A percentile compares a stretch with the other conserved stretches of the same genome.
Conservation (phyloP, 2,888 invertebrate genomes). For the Electrophaes corylata region DNA sequence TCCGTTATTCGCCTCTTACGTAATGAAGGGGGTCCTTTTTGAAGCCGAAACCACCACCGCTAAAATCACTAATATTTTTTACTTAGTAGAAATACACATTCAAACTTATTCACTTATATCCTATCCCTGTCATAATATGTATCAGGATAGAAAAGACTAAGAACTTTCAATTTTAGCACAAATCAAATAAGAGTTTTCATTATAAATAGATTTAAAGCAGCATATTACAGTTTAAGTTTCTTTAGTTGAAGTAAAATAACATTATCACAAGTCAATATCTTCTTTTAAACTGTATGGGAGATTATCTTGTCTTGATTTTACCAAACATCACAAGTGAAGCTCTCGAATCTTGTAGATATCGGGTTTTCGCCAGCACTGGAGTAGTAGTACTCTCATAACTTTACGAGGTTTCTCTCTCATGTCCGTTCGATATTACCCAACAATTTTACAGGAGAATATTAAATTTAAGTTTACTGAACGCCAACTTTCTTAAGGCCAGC, state of each 20-base stretch:
- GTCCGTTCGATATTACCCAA: slow-evolving; percentile 19
- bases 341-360: slow-evolving; percentile 12
- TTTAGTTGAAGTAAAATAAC: neutral
- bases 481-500: neutral
- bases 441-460: slow-evolving; percentile 2
- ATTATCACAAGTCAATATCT: neutral
- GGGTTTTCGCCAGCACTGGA: slow-evolving; percentile 1
- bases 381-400: neutral
- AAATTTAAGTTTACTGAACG: neutral
- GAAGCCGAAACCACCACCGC: no score
- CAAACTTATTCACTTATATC: no score
- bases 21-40: no score
- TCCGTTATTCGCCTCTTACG: no score
- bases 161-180: no score
- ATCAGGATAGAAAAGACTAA: no score
- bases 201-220: no score
- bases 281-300: neutral
- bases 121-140: no score
- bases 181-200: no score
- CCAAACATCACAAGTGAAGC: neutral
- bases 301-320: neutral
- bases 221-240: neutral
- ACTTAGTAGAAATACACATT: no score
- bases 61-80: no score
- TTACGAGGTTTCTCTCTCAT: slow-evolving; percentile 7